Evolutionary conservation across 2,113 vertebrate species (phyloP), one percentile per base, ranked within the genome.

Genomic region (Brachirus orientalis): DNA sequence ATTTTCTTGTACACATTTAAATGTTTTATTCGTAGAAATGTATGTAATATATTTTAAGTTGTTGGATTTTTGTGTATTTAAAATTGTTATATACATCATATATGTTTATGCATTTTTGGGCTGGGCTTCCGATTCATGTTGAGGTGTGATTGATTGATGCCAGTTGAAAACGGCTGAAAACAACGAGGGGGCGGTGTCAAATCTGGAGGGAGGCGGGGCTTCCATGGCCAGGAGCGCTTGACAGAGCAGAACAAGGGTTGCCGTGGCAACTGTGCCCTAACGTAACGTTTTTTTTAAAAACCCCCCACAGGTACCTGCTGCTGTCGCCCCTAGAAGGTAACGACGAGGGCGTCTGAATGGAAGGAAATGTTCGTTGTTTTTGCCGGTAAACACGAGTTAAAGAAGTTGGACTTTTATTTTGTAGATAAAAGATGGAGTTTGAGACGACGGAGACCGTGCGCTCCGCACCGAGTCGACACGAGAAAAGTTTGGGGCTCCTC

Each of bases 401-500:
- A 52, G 14, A 60, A 69, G 51, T 10, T 3, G 38, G 2, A 10
- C 10, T 28, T 28, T 3, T 45, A 7, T n/a, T 12, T 17, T 17
- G 3, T 17, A 22, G n/a, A 46, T 4, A 45, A 67, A 83, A 80
- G 73, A 90, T 84, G 83, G 80, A 86, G 37, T 77, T 76, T 40
- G 82, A 79, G 54, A 73, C 61, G 20, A 90, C 89, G 86, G 91
- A 89, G 72, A 67, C 87, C 5, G 85, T 60, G 10, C 77, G 77
- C 63, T 83, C 89, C 37, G 84, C 89, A 11, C 86, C 88, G 60
- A 91, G 93, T 76, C 92, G 94, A 48, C 93, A 93, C 53, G 93
- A 95, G 86, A 95, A 94, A 94, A 94, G 92, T 92, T 91, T 94
- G 90, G 92, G 90, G 63, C 91, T 91, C 46, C 93, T 94, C 64